phyloP scores from a whole-genome alignment of 2,113 vertebrate species.

The Marcusenius ussheri region DNA sequence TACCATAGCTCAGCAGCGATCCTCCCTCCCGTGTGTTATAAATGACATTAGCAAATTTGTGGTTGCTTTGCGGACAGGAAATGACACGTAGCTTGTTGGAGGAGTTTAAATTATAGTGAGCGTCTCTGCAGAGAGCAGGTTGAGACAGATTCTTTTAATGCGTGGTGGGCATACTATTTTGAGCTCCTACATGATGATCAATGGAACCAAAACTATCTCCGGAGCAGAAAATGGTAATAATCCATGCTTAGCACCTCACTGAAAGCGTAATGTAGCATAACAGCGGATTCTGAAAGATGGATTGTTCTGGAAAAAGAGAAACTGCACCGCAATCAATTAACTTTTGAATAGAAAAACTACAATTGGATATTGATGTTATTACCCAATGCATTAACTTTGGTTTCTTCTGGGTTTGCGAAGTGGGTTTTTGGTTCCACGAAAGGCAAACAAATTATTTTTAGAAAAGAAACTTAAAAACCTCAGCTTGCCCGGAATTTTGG shows the following conservation, averaged over 20 bases:
- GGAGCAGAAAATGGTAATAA: constrained; percentile 22
- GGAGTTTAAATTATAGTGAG: not conserved
- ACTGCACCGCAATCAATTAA: constrained; percentile 7
- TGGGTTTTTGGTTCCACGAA: not conserved
- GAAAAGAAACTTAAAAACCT: not conserved
- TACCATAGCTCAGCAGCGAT: not conserved
- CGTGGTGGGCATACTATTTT: not conserved
- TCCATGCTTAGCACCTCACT: constrained; percentile 18
- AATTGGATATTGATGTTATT: constrained; percentile 20
- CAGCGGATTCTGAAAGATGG: constrained; percentile 15
- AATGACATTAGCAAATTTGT: not conserved
- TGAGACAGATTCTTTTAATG: not conserved
- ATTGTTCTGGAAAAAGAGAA: constrained; percentile 12
- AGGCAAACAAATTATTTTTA: not conserved
- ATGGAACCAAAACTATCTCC: not conserved
- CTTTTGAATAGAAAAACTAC: constrained; percentile 17
- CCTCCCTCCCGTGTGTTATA: not conserved
- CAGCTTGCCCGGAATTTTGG: not conserved
- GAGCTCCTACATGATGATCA: constrained; percentile 6
- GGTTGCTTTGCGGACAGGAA: not conserved
- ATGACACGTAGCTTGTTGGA: not conserved
- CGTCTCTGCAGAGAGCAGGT: not conserved
- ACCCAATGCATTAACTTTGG: constrained; percentile 5
- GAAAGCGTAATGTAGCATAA: constrained; percentile 23
- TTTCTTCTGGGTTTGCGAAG: constrained; percentile 4